phyloP scores from a whole-genome alignment of 2,888 invertebrate genomes.

The Clitarchus hookeri region DNA sequence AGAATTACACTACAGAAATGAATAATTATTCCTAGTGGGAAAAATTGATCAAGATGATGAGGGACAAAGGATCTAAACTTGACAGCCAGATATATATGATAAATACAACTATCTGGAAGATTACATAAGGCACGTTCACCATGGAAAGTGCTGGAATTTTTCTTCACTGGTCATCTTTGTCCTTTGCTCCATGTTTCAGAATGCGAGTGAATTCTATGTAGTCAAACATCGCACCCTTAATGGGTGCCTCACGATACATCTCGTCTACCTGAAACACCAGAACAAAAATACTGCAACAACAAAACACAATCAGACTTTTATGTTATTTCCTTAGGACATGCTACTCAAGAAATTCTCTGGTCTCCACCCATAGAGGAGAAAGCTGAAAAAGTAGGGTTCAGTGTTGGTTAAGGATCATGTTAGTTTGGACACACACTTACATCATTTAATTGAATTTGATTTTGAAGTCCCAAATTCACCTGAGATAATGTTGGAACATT shows the following conservation, averaged over 20 bases:
- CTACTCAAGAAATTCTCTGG: too few relatives aligned
- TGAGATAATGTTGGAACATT: too few relatives aligned
- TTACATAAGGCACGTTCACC: slow-evolving; percentile 30
- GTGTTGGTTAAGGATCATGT: too few relatives aligned
- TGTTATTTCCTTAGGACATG: too few relatives aligned
- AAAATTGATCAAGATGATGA: not conserved
- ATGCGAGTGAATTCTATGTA: slow-evolving; percentile 99
- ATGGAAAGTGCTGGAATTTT: not conserved
- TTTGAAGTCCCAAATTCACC: too few relatives aligned
- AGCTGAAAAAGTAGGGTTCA: too few relatives aligned
- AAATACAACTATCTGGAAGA: slow-evolving; percentile 3
- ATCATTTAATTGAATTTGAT: too few relatives aligned
- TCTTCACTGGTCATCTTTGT: slow-evolving; percentile 88
- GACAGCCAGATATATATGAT: not conserved
- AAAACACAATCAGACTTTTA: too few relatives aligned
- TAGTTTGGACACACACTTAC: too few relatives aligned
- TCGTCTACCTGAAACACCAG: slow-evolving; percentile 75
- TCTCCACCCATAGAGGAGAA: too few relatives aligned
- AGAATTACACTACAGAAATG: not conserved
- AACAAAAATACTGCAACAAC: not conserved
- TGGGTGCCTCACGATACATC: slow-evolving; percentile 98
- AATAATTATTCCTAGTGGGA: not conserved
- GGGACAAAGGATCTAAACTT: not conserved
- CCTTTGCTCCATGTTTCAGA: slow-evolving; percentile 98
- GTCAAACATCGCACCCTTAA: slow-evolving; percentile 91